Evolutionary conservation across 2,888 invertebrate genomes (phyloP).

Genomic region (Noctua fimbriata): DNA sequence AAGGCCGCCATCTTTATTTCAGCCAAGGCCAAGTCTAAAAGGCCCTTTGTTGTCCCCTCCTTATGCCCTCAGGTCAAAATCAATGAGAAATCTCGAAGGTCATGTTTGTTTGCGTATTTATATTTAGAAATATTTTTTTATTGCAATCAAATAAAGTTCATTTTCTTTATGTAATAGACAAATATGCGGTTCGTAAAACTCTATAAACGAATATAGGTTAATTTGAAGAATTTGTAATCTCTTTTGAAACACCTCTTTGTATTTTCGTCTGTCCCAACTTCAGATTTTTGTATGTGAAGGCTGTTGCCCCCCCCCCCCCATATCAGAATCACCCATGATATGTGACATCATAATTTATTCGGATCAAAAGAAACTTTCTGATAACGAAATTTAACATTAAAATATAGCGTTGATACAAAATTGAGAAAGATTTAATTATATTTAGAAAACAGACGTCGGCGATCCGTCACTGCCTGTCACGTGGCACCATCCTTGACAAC

Average conservation of each 20-base stretch:
- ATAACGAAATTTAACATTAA: too few species aligned
- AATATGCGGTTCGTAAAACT: not conserved
- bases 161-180: not conserved
- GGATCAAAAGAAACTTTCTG: too few species aligned
- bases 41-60: constrained; percentile 23
- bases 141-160: not conserved
- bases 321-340: too few species aligned
- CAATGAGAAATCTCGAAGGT: constrained; percentile 2
- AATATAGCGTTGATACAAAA: too few species aligned
- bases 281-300: not conserved
- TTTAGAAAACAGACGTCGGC: too few species aligned
- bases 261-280: not conserved
- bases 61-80: constrained; percentile 13
- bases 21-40: constrained; percentile 36
- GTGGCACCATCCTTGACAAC: too few species aligned
- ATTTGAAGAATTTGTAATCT: not conserved
- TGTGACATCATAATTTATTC: too few species aligned
- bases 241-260: not conserved
- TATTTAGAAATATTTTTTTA: constrained; percentile 9
- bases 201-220: not conserved
- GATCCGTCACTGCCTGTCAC: too few species aligned
- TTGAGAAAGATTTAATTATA: too few species aligned
- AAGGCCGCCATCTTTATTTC: constrained; percentile 15
- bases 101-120: constrained; percentile 14
- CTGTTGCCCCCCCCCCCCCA: too few species aligned